A percentile compares a stretch with the other conserved stretches of the same genome.
Evolutionary conservation across 1,140 invertebrate species (phyloP).

Genomic region (Monochamus saltuarius): DNA sequence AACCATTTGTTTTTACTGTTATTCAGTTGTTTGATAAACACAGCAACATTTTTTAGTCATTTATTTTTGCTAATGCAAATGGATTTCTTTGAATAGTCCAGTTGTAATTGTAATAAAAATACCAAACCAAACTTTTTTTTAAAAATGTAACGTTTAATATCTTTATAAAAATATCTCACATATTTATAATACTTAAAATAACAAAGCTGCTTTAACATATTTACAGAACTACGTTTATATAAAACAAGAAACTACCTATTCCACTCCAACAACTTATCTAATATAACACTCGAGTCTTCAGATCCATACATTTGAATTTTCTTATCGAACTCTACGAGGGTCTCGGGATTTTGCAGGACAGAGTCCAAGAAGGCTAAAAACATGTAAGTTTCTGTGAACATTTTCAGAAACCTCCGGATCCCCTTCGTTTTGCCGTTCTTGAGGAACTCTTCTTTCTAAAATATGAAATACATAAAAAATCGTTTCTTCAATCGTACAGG

Average conservation of each 20-base stretch:
- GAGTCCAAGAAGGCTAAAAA: slow-evolving; percentile 58
- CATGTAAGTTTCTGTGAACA: slow-evolving; percentile 84
- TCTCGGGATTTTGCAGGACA: slow-evolving; percentile 39
- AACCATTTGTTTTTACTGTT: no score
- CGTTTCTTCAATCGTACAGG: neutral
- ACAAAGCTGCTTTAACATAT: neutral
- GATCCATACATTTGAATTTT: slow-evolving; percentile 41
- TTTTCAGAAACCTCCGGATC: slow-evolving; percentile 71
- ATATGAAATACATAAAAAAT: slow-evolving; percentile 19
- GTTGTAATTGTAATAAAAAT: no score
- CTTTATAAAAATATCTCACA: no score
- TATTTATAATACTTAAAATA: no score
- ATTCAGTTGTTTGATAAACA: no score
- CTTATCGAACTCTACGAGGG: slow-evolving; percentile 43
- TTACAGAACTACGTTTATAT: slow-evolving; percentile 1
- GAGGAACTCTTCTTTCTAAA: slow-evolving; percentile 49
- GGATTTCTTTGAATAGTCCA: no score
- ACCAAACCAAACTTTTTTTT: no score
- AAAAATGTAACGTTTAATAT: no score
- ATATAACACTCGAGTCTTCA: slow-evolving; percentile 33
- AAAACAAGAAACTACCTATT: slow-evolving; percentile 19
- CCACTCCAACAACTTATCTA: slow-evolving; percentile 39
- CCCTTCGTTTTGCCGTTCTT: slow-evolving; percentile 57
- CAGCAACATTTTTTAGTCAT: no score
- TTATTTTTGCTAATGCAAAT: no score